Conservation (phyloP, 2,888 invertebrate genomes). For the Pasiphila rectangulata region DNA sequence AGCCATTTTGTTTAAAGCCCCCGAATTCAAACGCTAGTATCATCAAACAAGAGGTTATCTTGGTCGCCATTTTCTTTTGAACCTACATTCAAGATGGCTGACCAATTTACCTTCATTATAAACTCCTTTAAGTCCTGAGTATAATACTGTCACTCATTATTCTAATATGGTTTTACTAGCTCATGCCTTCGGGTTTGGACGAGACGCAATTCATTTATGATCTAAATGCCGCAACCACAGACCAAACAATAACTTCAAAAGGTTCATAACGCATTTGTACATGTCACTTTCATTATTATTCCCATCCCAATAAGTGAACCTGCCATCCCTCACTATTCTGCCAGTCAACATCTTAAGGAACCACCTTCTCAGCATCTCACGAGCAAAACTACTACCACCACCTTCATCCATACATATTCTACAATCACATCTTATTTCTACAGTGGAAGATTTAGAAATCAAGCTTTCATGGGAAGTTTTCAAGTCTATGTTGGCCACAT, state of each 20-base stretch:
- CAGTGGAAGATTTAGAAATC: conserved; percentile 50
- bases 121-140: no score
- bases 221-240: conserved; percentile 75
- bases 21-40: background rate
- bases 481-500: conserved; percentile 50
- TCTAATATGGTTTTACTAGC: conserved; percentile 6
- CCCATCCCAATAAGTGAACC: conserved; percentile 60
- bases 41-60: background rate
- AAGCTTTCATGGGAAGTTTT: conserved; percentile 22
- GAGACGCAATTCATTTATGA: conserved; percentile 49
- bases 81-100: background rate
- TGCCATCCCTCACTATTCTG: conserved; percentile 36
- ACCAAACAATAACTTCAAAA: conserved; percentile 68
- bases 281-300: conserved; percentile 68
- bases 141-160: no score
- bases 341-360: conserved; percentile 55
- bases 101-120: background rate
- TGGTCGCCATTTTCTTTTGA: conserved; percentile 5
- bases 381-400: conserved; percentile 42
- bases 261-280: conserved; percentile 63
- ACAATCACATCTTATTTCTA: conserved; percentile 68
- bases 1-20: conserved; percentile 11
- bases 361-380: conserved; percentile 53
- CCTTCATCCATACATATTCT: conserved; percentile 60
- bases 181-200: background rate